These are phyloP conservation scores for Xestia ashworthii DNA, from an alignment of 2,888 invertebrate species.

Conservation along the genomic window DNA sequence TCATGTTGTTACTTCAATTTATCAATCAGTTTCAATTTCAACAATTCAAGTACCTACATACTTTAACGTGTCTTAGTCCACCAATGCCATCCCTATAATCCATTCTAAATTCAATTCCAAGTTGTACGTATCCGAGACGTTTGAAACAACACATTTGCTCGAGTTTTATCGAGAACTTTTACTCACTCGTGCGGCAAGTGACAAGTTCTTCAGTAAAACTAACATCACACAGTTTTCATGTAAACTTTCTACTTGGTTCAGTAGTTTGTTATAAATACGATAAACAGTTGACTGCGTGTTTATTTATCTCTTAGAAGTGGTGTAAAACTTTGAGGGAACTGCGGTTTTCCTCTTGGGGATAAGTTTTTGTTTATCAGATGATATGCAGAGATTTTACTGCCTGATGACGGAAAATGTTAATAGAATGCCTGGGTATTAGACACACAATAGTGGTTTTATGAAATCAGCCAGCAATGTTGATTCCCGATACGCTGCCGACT, in stretches of 20 bases:
- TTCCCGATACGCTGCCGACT: no score
- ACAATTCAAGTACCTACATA: background rate
- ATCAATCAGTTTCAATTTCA: background rate
- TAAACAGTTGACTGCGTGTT: conserved; percentile 25
- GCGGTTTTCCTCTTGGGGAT: background rate
- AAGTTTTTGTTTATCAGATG: background rate
- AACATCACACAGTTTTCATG: conserved; percentile 19
- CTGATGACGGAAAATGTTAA: background rate
- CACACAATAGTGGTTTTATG: no score
- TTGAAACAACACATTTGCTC: conserved; percentile 7
- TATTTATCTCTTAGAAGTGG: background rate
- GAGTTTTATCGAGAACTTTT: conserved; percentile 41
- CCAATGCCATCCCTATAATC: background rate
- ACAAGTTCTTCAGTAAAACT: conserved; percentile 40
- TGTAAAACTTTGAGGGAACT: background rate
- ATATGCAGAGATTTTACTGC: background rate
- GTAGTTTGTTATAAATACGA: conserved; percentile 31
- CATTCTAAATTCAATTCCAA: conserved; percentile 45
- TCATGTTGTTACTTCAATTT: background rate
- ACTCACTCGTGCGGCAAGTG: conserved; percentile 14
- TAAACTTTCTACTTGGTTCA: conserved; percentile 16
- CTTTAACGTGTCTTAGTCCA: background rate
- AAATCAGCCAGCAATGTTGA: no score
- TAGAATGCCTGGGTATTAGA: no score
- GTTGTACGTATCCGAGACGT: background rate